Evolutionary conservation across 2,113 vertebrate genomes (phyloP).

Genomic region (Eidolon helvum): DNA sequence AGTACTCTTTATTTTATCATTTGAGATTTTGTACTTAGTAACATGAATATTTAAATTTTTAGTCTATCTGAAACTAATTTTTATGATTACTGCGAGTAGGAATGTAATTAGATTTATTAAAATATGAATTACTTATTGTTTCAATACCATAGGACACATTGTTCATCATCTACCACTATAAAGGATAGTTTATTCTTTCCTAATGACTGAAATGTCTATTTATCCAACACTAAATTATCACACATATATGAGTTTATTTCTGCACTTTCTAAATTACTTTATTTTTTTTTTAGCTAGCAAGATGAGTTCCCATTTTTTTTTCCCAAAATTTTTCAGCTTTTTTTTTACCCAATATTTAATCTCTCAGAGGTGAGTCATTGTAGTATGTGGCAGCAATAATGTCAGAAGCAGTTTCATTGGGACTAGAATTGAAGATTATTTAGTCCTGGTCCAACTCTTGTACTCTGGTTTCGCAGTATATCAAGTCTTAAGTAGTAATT

Average conservation of each 20-base stretch:
- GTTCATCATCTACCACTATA: background rate
- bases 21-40: background rate
- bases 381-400: background rate
- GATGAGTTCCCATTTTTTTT: background rate
- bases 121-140: background rate
- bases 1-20: constrained; percentile 1
- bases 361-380: background rate
- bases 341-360: background rate
- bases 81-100: background rate
- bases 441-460: background rate
- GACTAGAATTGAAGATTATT: background rate
- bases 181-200: background rate
- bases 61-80: constrained; percentile 10
- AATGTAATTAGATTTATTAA: constrained; percentile 33
- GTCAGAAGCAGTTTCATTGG: background rate
- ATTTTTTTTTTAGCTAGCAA: background rate
- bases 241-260: background rate
- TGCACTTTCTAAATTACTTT: background rate
- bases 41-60: background rate
- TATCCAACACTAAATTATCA: background rate
- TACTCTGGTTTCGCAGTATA: background rate
- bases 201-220: background rate
- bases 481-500: background rate
- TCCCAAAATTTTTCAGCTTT: background rate
- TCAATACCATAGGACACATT: background rate